Percentiles rank a stretch among this genome's conserved stretches.
These are phyloP conservation scores for Eupithecia inturbata DNA, from an alignment of 2,888 invertebrate species.

Conservation along the genomic window DNA sequence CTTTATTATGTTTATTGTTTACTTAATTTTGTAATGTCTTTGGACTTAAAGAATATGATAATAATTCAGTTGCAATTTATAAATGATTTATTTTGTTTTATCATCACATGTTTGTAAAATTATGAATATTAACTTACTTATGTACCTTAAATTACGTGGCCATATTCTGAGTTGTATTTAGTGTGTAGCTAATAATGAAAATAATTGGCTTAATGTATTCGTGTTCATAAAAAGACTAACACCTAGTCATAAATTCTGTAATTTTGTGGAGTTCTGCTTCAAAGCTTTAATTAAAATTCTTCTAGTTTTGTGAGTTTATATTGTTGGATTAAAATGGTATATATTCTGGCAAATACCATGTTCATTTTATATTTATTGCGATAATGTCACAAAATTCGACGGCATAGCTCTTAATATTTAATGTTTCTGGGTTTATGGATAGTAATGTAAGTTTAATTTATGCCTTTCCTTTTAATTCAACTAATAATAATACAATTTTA, in stretches of 20 bases:
- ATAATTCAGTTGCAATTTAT: constrained; percentile 36
- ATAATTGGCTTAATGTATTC: constrained; percentile 30
- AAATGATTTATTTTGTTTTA: constrained; percentile 35
- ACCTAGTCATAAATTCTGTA: constrained; percentile 60
- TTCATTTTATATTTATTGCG: background rate
- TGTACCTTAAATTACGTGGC: constrained; percentile 53
- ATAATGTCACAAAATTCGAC: constrained; percentile 25
- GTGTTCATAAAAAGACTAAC: constrained; percentile 60
- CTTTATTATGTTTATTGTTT: constrained; percentile 31
- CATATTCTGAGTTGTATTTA: constrained; percentile 44
- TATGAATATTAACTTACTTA: constrained; percentile 48
- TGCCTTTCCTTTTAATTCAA: constrained; percentile 34
- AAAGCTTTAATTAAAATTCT: constrained; percentile 27
- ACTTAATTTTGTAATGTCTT: background rate
- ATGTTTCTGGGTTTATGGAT: constrained; percentile 24
- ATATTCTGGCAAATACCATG: background rate
- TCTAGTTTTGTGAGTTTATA: constrained; percentile 10
- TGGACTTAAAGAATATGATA: constrained; percentile 32
- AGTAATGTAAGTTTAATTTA: constrained; percentile 17
- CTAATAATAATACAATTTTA: constrained; percentile 62
- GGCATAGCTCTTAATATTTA: constrained; percentile 22
- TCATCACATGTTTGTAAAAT: constrained; percentile 31
- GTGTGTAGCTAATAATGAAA: constrained; percentile 46
- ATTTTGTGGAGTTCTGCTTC: constrained; percentile 36
- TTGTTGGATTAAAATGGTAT: background rate